These are phyloP conservation scores for Meandrina meandrites DNA, from an alignment of 92 coral and sea anemone genomes.

Conservation along the genomic window DNA sequence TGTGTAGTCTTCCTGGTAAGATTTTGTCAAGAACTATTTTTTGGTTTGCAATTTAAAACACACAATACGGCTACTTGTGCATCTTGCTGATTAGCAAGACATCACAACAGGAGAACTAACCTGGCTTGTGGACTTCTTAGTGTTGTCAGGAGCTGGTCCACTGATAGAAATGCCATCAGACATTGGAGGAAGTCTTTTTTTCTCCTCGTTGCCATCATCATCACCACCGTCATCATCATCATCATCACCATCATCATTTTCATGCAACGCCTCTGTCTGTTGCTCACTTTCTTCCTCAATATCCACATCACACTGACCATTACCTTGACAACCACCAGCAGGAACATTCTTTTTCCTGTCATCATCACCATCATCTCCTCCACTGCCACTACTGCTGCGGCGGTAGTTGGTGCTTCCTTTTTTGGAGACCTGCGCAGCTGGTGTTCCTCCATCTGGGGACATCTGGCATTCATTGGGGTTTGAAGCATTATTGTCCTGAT, in stretches of 20 bases:
- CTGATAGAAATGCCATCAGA: background rate
- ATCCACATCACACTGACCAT: background rate
- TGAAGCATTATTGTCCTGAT: background rate
- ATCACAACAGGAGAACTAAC: constrained; percentile 4
- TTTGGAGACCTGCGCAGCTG: background rate
- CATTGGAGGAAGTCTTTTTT: background rate
- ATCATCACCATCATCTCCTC: constrained; percentile 41
- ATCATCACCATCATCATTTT: background rate
- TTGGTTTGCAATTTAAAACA: background rate
- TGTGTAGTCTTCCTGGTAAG: too few species aligned
- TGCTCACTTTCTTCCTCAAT: background rate
- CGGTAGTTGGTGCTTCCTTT: background rate
- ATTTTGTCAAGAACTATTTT: background rate
- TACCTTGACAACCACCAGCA: constrained; percentile 24
- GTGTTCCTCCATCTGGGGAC: background rate
- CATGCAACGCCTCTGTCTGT: background rate
- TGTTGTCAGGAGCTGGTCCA: background rate
- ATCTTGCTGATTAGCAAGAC: background rate
- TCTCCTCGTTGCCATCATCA: background rate
- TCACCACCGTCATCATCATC: background rate
- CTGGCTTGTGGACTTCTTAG: constrained; percentile 3
- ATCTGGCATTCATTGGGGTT: background rate
- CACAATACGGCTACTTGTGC: background rate
- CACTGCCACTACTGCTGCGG: constrained; percentile 14
- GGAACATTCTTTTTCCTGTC: background rate